Conservation (phyloP, 2,113 vertebrate species). For the Ursus arctos region DNA sequence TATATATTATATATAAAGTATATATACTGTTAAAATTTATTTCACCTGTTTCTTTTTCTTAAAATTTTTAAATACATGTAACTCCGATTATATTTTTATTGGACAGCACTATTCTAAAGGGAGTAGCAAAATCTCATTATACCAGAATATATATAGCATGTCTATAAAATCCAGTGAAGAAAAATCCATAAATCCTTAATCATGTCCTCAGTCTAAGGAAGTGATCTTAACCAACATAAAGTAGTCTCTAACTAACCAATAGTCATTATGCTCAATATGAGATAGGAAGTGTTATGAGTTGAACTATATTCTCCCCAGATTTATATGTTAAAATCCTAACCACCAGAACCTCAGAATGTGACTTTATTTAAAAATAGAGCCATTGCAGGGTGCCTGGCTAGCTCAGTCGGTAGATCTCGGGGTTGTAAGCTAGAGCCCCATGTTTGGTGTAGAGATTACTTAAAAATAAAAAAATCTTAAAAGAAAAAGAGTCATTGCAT, state of each 20-base stretch:
- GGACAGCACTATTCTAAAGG: neutral
- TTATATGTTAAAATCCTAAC: neutral
- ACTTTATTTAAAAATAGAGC: neutral
- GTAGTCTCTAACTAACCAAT: neutral
- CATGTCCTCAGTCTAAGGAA: neutral
- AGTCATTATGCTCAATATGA: neutral
- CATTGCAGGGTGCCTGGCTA: neutral
- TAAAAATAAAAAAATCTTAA: neutral
- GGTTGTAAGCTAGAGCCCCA: neutral
- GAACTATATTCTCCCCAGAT: neutral
- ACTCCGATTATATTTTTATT: neutral
- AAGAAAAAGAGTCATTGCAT: neutral
- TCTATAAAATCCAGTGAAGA: constrained; percentile 31
- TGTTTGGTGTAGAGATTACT: neutral
- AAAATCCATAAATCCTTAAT: neutral
- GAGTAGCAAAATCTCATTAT: neutral
- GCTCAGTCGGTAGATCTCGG: neutral
- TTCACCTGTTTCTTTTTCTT: constrained; percentile 8
- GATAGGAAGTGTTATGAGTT: neutral
- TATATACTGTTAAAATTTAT: neutral
- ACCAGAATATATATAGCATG: neutral
- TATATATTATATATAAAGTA: neutral
- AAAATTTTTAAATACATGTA: neutral
- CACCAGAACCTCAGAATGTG: neutral
- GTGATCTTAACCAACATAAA: neutral